Evolutionary conservation across 2,113 vertebrate genomes (phyloP), one percentile per base, ranked within the genome.

Genomic region (Myocastor coypus): DNA sequence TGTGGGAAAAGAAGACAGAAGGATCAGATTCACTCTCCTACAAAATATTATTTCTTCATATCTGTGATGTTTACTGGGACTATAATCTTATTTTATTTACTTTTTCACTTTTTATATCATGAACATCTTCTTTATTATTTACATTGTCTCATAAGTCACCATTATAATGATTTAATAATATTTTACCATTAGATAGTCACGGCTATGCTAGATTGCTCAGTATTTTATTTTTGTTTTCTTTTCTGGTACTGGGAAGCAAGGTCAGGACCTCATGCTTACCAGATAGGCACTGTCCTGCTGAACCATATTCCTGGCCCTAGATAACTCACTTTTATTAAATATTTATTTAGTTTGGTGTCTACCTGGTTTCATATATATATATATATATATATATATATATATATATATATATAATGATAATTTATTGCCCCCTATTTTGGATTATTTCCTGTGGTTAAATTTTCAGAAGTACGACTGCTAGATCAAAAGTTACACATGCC

Each of bases 311-410:
- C 24, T 63, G 61, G 24, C 61, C 61, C 55, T 87, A 95, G 73
- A 64, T 89, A 94, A 61, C 83, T 92, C 81, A 55, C 61, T 34
- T 88, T 91, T 93, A 96, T 84, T 91, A 94, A 96, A 97, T 91
- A 96, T 94, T 95, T 64, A 94, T 55, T 4, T 73, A 16, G 7
- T 40, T 91, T 94, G 40, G 71, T 83, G 75, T 92, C 52, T 95
- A 61, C 32, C 24, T 16, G 34, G 85, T 52, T 87, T 37, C 69
- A 84, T 19, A 57, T 80, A 68, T 94, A 32, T 30, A 73, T 8
- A 57, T 93, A 90, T 95, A 87, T 90, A 63, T 82, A 82, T 80
- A 68, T 94, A 32, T 30, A 84, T 19, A 57, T 80, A 68, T 94
- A 32, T 30, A 73, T 8, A 57, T 93, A 90, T 95, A 87, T 90